Conservation (phyloP, 1,140 invertebrate genomes). For the Hyles vespertilio region DNA sequence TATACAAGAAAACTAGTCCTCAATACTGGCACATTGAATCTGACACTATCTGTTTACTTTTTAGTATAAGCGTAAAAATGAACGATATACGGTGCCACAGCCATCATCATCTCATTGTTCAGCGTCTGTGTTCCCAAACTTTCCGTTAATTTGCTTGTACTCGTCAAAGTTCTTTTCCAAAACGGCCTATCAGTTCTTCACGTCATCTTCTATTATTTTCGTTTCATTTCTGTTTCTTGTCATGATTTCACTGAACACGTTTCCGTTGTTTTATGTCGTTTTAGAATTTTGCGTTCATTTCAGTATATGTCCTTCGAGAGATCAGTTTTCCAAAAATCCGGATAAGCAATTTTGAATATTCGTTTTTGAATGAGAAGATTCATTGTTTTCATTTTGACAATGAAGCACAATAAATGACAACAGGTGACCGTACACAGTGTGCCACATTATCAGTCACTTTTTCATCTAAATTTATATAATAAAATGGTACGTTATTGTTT, state of each 20-base stretch:
- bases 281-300: constrained; percentile 34
- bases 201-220: constrained; percentile 54
- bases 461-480: constrained; percentile 41
- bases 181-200: constrained; percentile 73
- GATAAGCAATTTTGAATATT: constrained; percentile 43
- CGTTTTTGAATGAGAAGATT: constrained; percentile 50
- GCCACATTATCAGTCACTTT: constrained; percentile 51
- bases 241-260: constrained; percentile 54
- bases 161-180: constrained; percentile 68
- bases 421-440: constrained; percentile 48
- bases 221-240: constrained; percentile 48
- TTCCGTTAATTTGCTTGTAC: constrained; percentile 64
- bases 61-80: constrained; percentile 31
- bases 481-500: constrained; percentile 54
- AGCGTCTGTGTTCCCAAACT: constrained; percentile 51
- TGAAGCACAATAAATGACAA: constrained; percentile 49
- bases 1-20: background rate
- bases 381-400: constrained; percentile 54
- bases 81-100: constrained; percentile 30
- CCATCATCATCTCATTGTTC: constrained; percentile 55
- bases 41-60: constrained; percentile 23
- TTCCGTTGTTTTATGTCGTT: constrained; percentile 39
- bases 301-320: constrained; percentile 72
- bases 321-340: constrained; percentile 67
- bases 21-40: background rate